phyloP scores from a whole-genome alignment of 2,888 invertebrate species.

The Phortica magna region DNA sequence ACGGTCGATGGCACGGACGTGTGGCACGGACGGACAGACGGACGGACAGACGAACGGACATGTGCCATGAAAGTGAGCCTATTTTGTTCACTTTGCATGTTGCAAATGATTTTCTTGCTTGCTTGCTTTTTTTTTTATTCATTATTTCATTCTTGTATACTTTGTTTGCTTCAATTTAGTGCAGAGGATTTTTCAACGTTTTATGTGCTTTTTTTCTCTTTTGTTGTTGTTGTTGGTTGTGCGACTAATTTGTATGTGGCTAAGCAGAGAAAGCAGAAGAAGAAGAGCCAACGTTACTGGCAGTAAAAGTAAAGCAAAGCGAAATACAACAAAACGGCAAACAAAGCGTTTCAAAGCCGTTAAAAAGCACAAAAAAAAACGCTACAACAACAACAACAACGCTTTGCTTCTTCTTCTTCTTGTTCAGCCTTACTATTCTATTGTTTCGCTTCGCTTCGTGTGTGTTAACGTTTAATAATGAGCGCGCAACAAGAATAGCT shows the following conservation, averaged over 20 bases:
- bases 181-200: neutral
- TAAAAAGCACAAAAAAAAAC: constrained; percentile 22
- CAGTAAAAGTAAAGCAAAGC: constrained; percentile 47
- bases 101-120: constrained; percentile 59
- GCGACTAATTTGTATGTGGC: constrained; percentile 67
- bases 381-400: constrained; percentile 14
- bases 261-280: too few species aligned
- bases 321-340: constrained; percentile 47
- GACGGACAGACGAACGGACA: too few species aligned
- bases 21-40: too few species aligned
- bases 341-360: constrained; percentile 30
- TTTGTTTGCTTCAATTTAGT: too few species aligned
- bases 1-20: too few species aligned
- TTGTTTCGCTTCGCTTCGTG: too few species aligned
- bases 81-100: constrained; percentile 59
- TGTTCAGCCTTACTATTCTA: neutral
- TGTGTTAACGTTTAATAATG: too few species aligned
- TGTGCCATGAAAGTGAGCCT: too few species aligned
- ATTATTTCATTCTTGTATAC: neutral
- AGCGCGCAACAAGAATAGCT: too few species aligned
- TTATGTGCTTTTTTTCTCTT: too few species aligned
- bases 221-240: constrained; percentile 55
- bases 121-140: neutral
- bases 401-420: neutral
- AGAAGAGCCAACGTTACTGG: constrained; percentile 49